Evolutionary conservation across 2,113 vertebrate species (phyloP).

Genomic region (Gobius niger): DNA sequence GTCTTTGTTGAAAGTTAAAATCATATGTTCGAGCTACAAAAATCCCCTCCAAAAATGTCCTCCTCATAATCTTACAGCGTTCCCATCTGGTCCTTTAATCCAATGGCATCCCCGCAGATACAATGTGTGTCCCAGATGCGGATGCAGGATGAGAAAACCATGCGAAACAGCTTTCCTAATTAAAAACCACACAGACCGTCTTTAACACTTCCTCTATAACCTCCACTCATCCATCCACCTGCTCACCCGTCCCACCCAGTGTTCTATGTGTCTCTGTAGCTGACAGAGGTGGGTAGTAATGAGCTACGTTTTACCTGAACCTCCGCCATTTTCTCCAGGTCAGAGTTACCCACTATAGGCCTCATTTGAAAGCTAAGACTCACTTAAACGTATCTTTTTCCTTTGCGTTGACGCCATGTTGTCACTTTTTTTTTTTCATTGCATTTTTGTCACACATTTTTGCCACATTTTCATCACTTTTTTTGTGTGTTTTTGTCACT

Average conservation of each 20-base stretch:
- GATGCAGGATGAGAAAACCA: slow-evolving; percentile 46
- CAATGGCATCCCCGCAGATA: slow-evolving; percentile 47
- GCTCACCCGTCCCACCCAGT: slow-evolving; percentile 19
- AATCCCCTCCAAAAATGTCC: background rate
- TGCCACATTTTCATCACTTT: too few species aligned
- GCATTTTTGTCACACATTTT: too few species aligned
- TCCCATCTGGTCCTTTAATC: slow-evolving; percentile 51
- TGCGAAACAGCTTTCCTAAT: slow-evolving; percentile 63
- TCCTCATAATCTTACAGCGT: slow-evolving; percentile 7
- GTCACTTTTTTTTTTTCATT: too few species aligned
- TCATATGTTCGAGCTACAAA: slow-evolving; percentile 12
- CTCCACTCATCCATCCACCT: slow-evolving; percentile 22
- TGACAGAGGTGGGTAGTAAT: too few species aligned
- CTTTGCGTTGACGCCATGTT: too few species aligned
- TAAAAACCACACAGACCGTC: slow-evolving; percentile 57
- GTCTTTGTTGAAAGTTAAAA: background rate
- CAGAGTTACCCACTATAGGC: too few species aligned
- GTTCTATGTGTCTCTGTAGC: background rate
- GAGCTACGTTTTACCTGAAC: too few species aligned
- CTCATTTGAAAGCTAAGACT: too few species aligned
- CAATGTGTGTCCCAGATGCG: slow-evolving; percentile 67
- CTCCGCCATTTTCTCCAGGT: too few species aligned
- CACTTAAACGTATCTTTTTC: too few species aligned
- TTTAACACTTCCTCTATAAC: slow-evolving; percentile 68
- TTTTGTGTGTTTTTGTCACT: too few species aligned